phyloP scores from a whole-genome alignment of 2,113 vertebrate genomes.

The Scatophagus argus region DNA sequence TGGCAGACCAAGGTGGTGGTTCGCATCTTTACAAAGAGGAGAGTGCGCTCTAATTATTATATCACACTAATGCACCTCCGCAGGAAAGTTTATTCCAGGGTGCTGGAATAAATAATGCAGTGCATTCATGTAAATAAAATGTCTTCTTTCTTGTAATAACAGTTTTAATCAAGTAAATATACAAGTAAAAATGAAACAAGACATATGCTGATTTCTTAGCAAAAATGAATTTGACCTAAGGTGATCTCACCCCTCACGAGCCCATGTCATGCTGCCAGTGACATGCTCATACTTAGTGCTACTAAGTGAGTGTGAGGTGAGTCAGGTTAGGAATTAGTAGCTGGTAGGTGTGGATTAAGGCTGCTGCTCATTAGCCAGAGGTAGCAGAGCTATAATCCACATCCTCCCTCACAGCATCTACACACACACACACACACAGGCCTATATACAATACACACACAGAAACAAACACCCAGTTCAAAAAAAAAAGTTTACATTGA shows the following conservation, averaged over 20 bases:
- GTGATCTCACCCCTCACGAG: background rate
- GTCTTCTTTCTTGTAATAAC: no score
- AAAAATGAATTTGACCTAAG: background rate
- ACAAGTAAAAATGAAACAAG: no score
- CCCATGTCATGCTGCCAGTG: background rate
- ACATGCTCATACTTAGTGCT: background rate
- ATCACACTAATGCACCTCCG: no score
- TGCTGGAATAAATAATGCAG: no score
- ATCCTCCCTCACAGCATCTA: slow-evolving; percentile 31
- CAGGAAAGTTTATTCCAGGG: no score
- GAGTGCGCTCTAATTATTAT: no score
- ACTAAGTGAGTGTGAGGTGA: slow-evolving; percentile 40
- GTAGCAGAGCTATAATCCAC: slow-evolving; percentile 62
- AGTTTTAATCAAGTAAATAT: no score
- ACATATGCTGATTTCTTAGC: no score
- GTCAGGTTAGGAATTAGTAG: slow-evolving; percentile 56
- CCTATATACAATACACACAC: slow-evolving; percentile 19
- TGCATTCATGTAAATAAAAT: no score
- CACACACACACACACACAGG: slow-evolving; percentile 11
- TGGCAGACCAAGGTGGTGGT: no score
- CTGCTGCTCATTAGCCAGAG: slow-evolving; percentile 65
- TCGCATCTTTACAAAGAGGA: no score
- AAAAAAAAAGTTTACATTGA: slow-evolving; percentile 48
- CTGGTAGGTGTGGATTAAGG: slow-evolving; percentile 63
- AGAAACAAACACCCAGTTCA: slow-evolving; percentile 32